Evolutionary conservation across 2,113 vertebrate species (phyloP), one percentile per base, ranked within the genome.

Genomic region (Scomber japonicus): DNA sequence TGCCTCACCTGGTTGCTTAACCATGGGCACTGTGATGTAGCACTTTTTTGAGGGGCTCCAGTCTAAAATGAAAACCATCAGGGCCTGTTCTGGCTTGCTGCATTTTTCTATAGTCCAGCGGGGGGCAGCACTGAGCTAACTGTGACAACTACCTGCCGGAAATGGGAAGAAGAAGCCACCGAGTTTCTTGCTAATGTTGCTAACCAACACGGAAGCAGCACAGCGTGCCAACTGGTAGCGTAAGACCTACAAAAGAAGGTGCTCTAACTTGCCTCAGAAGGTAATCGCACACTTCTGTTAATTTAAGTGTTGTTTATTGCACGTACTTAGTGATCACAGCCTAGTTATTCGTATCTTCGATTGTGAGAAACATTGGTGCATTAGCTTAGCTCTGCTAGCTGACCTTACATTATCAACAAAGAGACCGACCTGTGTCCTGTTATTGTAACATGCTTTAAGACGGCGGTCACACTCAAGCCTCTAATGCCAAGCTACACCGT

Each of bases 321-420:
- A 44, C 2, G 17, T 0, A 19, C 24, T 24, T 35, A 56, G 4
- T 4, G 0, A 17, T 0, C 9, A 1, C 5, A 54, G 0, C 4
- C 0, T 2, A 17, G 1, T 8, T 2, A 1, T 19, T 2, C 10
- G 0, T 17, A n/a, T 59, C 0, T 24, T 13, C 2, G 9, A 30
- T 2, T 3, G 14, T 4, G 30, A 62, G 3, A n/a, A 70, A 27
- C 30, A 6, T 57, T 10, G 3, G 0, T 56, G 10, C 10, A 49
- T 48, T 74, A 56, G 24, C 48, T 63, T 66, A 88, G 86, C 86
- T 2, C 0, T 15, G 14, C 46, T 65, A 77, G 77, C 84, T 82
- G 55, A 74, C 83, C 83, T 69, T 62, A 71, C 15, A 13, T 30
- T 68, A 70, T 64, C 68, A 90, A 88, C 90, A 90, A 89, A 90